Base-by-base conservation (phyloP, 1,140 invertebrate species). In the Zaprionus lachaisei region DNA sequence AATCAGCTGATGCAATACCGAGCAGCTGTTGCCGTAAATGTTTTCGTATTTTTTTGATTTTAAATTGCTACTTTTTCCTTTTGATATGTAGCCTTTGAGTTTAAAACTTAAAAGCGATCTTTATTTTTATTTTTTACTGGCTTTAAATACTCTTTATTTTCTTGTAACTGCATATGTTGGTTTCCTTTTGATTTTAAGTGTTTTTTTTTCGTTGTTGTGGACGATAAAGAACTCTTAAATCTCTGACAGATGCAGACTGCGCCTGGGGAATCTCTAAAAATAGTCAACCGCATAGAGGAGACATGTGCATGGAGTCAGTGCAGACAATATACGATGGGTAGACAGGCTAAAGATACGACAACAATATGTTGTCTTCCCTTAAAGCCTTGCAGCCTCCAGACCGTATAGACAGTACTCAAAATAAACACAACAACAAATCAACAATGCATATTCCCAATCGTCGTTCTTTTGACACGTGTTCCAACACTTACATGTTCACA, bases 1-100 rank as follows among this genome's bases (percentile, higher is more conserved):
- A 57, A 81, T 56, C 83, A 80, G 86, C 77, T 86, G 83, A 79
- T 79, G 76, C 76, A 79, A 79, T 79, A 70, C 28, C 47, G 34
- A 55, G 76, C 65, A 69, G 55, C 76, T 79, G 65, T 75, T 75
- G 60, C 55, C 41, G 41, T 44, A 66, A 79, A 60, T 57, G 22
- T 77, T 73, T 67, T 73, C 55, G 14, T 58, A 5, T 64, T 49
- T 49, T 38, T 49, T 49, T 38, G 24, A n/a, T 65, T 75, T 70
- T 74, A 51, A 6, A 55, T 44, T 54, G 58, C 56, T n/a, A 4
- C n/a, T 72, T 54, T 74, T 64, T 54, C 49, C 26, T 64, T 31
- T 31, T 7, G 7, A 61, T 65, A 31, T 28, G 37, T 38, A 15
- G 14, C 4, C 37, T 38, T 15, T 38, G 37, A 38, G 15, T 5